Base-by-base conservation (phyloP, 2,888 invertebrate genomes). In the Pinctada fucata region DNA sequence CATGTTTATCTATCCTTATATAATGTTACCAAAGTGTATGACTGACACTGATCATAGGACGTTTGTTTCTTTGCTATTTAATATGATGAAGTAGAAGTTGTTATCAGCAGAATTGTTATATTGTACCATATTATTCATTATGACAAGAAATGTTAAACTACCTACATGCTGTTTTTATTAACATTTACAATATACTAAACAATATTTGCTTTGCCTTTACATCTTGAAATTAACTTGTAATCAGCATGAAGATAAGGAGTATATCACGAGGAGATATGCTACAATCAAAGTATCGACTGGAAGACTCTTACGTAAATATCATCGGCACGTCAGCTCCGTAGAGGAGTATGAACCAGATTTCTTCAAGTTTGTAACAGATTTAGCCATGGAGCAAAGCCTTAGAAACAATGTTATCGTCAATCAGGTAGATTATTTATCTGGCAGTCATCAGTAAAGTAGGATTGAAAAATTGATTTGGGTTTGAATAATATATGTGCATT, bases 361-460 rank as follows among this genome's bases (percentile, higher is more conserved):
- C 77, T 50, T 75, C 45, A 75, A 75, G 10, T 87, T 84, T 77
- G 78, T 82, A 3, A 76, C 77, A 69, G 69, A 82, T 3, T 47
- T 76, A 49, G 72, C 75, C 2, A 50, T 78, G 8, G 73, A 78
- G 6, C 79, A 79, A 1, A 76, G 77, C n/a, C 73, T 85, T 31
- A 79, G 79, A 6, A 81, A 88, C 75, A 77, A 80, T 45, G 72
- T 90, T 10, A 67, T 89, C 76, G 83, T 88, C 4, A 88, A 90
- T 67, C 86, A 87, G 85, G 89, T 88, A 76, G 51, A 69, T 65
- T 58, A 31, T 31, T 31, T 31, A 31, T 31, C 31, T 31, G 31
- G 31, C 31, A 31, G 31, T 31, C 31, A 31, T 31, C 31, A 31
- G 31, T 31, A 31, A 31, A 31, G 31, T 31, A 31, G 31, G 31